Percentiles rank a stretch among this genome's conserved stretches.
phyloP scores from a whole-genome alignment of 2,888 invertebrate species.

The Pandemis corylana region DNA sequence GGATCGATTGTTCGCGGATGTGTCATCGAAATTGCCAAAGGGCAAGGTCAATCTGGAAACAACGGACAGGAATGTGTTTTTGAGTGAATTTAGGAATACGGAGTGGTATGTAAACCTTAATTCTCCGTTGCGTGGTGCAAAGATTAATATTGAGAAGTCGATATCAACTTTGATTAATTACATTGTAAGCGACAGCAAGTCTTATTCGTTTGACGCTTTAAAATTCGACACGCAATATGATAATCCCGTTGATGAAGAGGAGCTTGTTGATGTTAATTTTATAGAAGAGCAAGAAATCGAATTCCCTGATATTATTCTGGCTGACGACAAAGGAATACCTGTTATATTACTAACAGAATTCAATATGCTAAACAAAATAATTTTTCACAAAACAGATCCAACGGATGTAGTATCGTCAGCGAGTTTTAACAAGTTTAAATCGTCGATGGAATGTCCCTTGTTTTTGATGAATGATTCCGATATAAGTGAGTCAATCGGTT shows the following conservation, averaged over 20 bases:
- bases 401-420: slow-evolving; percentile 43
- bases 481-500: slow-evolving; percentile 58
- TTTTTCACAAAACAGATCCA: slow-evolving; percentile 47
- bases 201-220: slow-evolving; percentile 56
- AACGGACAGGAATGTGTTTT: slow-evolving; percentile 50
- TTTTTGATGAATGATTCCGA: slow-evolving; percentile 54
- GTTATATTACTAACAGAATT: slow-evolving; percentile 54
- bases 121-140: slow-evolving; percentile 35
- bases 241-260: slow-evolving; percentile 48
- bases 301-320: slow-evolving; percentile 60
- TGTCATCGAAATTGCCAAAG: slow-evolving; percentile 32
- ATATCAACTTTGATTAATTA: slow-evolving; percentile 60
- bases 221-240: slow-evolving; percentile 52
- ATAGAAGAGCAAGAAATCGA: slow-evolving; percentile 56
- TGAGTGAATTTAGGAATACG: slow-evolving; percentile 48
- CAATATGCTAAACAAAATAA: slow-evolving; percentile 55
- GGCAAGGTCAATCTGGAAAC: slow-evolving; percentile 44
- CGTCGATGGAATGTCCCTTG: slow-evolving; percentile 57
- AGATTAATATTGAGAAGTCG: slow-evolving; percentile 55
- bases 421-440: slow-evolving; percentile 56
- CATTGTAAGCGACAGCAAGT: slow-evolving; percentile 56
- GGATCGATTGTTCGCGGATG: slow-evolving; percentile 47
- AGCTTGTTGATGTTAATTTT: slow-evolving; percentile 52
- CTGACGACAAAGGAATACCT: slow-evolving; percentile 60
- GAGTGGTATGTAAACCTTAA: slow-evolving; percentile 52